Evolutionary conservation across 2,888 invertebrate genomes (phyloP).

Genomic region (Papilio elwesi): DNA sequence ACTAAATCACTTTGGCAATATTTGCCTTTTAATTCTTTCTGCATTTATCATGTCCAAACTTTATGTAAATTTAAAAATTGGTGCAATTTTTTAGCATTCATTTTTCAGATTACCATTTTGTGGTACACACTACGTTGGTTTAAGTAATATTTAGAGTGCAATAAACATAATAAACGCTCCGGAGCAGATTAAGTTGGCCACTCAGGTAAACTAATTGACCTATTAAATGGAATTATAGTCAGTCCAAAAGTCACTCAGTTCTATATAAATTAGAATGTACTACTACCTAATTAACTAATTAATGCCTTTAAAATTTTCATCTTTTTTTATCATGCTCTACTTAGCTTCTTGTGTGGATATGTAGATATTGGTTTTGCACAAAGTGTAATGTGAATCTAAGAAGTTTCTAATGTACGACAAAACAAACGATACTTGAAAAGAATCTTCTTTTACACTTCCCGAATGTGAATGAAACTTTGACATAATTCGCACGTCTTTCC

Average conservation of each 20-base stretch:
- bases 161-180: conserved; percentile 16
- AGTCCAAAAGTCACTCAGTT: conserved; percentile 6
- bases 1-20: background rate
- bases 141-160: conserved; percentile 23
- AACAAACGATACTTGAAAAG: background rate
- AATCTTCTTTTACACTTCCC: background rate
- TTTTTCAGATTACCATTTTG: background rate
- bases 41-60: background rate
- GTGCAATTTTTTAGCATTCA: background rate
- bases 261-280: background rate
- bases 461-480: conserved; percentile 1
- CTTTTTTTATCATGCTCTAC: background rate
- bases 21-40: background rate
- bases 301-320: background rate
- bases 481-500: background rate
- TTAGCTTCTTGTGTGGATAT: background rate
- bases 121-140: conserved; percentile 5
- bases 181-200: conserved; percentile 14
- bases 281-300: background rate
- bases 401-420: background rate
- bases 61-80: background rate
- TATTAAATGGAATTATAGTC: conserved; percentile 14
- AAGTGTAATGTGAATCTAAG: background rate
- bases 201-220: conserved; percentile 20
- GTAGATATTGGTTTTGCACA: background rate